These are phyloP conservation scores for Papilio helenus DNA, from an alignment of 1,140 invertebrate species.

Conservation along the genomic window DNA sequence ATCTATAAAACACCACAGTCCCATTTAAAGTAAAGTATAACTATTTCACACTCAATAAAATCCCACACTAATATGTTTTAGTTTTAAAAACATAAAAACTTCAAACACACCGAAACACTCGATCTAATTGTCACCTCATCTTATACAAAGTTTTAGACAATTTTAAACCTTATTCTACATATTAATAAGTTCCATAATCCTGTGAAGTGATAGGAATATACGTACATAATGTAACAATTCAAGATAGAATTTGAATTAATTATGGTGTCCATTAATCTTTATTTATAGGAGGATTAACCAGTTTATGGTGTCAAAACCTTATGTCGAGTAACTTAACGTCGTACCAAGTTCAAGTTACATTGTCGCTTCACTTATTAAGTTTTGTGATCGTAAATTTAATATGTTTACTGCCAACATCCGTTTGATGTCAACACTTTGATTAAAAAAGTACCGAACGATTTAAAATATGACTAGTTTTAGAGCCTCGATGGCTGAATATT, in stretches of 20 bases:
- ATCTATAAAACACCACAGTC: no score
- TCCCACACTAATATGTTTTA: constrained; percentile 5
- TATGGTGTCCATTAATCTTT: constrained; percentile 22
- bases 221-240: not conserved
- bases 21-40: not conserved
- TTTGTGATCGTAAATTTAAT: constrained; percentile 23
- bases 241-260: constrained; percentile 32
- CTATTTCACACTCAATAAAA: constrained; percentile 12
- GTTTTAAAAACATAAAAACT: not conserved
- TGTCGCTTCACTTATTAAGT: constrained; percentile 30
- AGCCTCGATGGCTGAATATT: no score
- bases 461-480: not conserved
- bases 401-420: not conserved
- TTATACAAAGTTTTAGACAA: not conserved
- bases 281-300: constrained; percentile 28
- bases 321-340: constrained; percentile 18
- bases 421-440: constrained; percentile 1
- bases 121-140: not conserved
- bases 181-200: constrained; percentile 1
- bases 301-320: constrained; percentile 30
- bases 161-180: not conserved
- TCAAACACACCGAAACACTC: constrained; percentile 16
- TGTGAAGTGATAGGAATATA: not conserved
- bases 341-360: constrained; percentile 18
- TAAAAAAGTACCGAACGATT: not conserved